Evolutionary conservation across 2,888 invertebrate genomes (phyloP), one percentile per base, ranked within the genome.

Genomic region (Achlya flavicornis): DNA sequence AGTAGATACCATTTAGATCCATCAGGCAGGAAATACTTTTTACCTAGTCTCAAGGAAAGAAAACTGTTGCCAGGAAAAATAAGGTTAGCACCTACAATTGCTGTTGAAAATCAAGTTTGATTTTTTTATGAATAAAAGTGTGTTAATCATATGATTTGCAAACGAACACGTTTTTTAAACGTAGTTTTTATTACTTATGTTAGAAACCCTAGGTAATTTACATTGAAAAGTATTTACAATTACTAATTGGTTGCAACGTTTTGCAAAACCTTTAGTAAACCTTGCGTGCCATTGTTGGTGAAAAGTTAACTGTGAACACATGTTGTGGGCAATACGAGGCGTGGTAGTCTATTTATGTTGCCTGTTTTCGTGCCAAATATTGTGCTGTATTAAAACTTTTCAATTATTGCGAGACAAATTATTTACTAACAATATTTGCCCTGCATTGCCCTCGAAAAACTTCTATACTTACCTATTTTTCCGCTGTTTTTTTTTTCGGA

Each of bases 241-340:
- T 19, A n/a, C 11, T 41, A 12, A 41, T 41, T 41, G 19, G 53
- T 53, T 16, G 7, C 8, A 16, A 16, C 7, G 48, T 48, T 16
- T 5, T 7, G 16, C 16, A 48, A 16, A 16, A 48, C 16, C 46
- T 46, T 48, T 48, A 7, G 16, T 16, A 16, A 48, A 16, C 6
- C 53, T 53, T 19, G 53, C 19, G 53, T 19, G 53, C 53, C 19
- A 19, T 53, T 53, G 53, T 53, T 53, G 53, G 53, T 53, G 53
- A 53, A 53, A 53, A 53, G 53, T 53, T 53, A 14, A 53, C 7
- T 53, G 19, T 53, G 53, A 53, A 53, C 53, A 53, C 19, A 19
- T 53, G 53, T 53, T 53, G 53, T 53, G 53, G 53, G 53, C 53
- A 10, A 53, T 53, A n/a, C 53, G 53, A 53, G 53, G 53, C 53